Evolutionary conservation across 2,888 invertebrate genomes (phyloP).

Genomic region (Matsumyia berberina): DNA sequence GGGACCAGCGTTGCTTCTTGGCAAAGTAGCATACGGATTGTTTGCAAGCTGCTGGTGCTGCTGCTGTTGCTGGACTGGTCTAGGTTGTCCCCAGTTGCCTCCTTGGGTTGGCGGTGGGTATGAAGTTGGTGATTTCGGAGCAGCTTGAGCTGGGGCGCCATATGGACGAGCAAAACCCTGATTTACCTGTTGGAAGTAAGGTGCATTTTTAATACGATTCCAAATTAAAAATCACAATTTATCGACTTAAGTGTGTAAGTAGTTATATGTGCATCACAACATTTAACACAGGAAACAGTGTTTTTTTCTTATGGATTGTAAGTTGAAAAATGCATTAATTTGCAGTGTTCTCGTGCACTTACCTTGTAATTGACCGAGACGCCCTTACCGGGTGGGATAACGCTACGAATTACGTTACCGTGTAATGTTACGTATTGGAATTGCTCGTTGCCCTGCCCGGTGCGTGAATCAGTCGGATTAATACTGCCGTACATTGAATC

Average conservation of each 20-base stretch:
- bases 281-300: slow-evolving; percentile 58
- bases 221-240: slow-evolving; percentile 19
- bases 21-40: slow-evolving; percentile 83
- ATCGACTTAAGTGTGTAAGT: slow-evolving; percentile 60
- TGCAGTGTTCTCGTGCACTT: slow-evolving; percentile 76
- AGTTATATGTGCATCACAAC: slow-evolving; percentile 56
- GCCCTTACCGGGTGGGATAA: slow-evolving; percentile 84
- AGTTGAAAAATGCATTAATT: neutral
- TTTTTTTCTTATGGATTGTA: neutral
- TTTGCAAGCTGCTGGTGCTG: slow-evolving; percentile 76
- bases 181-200: slow-evolving; percentile 80
- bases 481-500: slow-evolving; percentile 77
- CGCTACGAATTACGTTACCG: slow-evolving; percentile 84
- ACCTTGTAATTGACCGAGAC: slow-evolving; percentile 82
- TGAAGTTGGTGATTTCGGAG: slow-evolving; percentile 82
- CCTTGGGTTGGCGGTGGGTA: slow-evolving; percentile 82
- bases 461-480: slow-evolving; percentile 64
- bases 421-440: slow-evolving; percentile 84
- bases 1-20: slow-evolving; percentile 82
- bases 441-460: slow-evolving; percentile 79
- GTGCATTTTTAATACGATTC: slow-evolving; percentile 35
- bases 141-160: slow-evolving; percentile 80
- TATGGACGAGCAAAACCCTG: slow-evolving; percentile 83
- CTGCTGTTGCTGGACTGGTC: slow-evolving; percentile 76
- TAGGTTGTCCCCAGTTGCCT: slow-evolving; percentile 77